Percentiles rank a stretch among this genome's conserved stretches.
These are phyloP conservation scores for Omphaloscelis lunosa DNA, from an alignment of 2,888 invertebrate genomes.

Conservation along the genomic window DNA sequence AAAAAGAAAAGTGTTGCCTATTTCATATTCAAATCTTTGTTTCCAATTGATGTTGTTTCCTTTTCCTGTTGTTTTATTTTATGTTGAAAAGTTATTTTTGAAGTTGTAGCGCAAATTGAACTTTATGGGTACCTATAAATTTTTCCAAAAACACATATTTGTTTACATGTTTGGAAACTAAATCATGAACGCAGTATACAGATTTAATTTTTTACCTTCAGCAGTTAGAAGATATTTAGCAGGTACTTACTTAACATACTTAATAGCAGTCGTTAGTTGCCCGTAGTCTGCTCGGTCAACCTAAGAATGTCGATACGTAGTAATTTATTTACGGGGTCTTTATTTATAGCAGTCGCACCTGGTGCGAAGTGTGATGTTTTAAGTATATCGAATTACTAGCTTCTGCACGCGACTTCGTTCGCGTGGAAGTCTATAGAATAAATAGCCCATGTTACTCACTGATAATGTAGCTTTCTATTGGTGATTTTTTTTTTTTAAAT, in stretches of 20 bases:
- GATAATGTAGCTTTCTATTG: too few species aligned
- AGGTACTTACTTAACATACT: constrained; percentile 5
- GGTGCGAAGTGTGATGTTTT: constrained; percentile 11
- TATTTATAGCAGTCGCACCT: constrained; percentile 36
- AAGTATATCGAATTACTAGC: constrained; percentile 13
- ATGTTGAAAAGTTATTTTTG: neutral
- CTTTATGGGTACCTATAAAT: neutral
- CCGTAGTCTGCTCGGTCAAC: constrained; percentile 28
- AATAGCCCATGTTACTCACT: too few species aligned
- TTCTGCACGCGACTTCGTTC: too few species aligned
- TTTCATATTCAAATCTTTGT: neutral
- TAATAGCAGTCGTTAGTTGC: constrained; percentile 13
- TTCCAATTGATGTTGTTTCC: neutral
- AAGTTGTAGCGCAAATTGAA: neutral
- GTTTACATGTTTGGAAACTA: neutral
- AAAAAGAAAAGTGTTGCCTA: neutral
- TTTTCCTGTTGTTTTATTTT: neutral
- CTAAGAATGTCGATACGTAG: constrained; percentile 29
- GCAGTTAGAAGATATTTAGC: constrained; percentile 4
- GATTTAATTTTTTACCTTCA: neutral
- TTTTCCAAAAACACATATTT: neutral
- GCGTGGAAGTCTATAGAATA: too few species aligned
- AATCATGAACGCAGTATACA: neutral
- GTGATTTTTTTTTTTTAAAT: too few species aligned
- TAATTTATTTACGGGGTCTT: constrained; percentile 40